phyloP scores from a whole-genome alignment of 2,888 invertebrate genomes.

The Nephrotoma flavescens region DNA sequence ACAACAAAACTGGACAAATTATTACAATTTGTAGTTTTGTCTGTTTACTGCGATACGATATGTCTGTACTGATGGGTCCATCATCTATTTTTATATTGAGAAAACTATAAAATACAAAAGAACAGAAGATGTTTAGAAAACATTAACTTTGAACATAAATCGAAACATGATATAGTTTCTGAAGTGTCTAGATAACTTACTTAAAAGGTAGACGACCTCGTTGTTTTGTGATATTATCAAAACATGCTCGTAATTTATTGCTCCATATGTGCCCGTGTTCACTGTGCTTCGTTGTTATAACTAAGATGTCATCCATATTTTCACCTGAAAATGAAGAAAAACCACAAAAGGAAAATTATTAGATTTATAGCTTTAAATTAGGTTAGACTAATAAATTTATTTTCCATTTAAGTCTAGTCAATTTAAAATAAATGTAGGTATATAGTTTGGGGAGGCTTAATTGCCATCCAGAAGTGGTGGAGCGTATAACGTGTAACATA shows the following conservation, averaged over 20 bases:
- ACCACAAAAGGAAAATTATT: neutral
- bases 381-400: slow-evolving; percentile 2
- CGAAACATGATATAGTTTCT: neutral
- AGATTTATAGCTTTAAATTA: neutral
- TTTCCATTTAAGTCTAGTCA: neutral
- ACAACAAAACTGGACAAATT: slow-evolving; percentile 59
- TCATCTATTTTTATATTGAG: slow-evolving; percentile 62
- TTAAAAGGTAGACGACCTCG: slow-evolving; percentile 66
- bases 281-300: slow-evolving; percentile 63
- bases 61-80: slow-evolving; percentile 34
- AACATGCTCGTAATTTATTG: slow-evolving; percentile 66
- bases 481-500: neutral
- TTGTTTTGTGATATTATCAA: slow-evolving; percentile 71
- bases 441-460: neutral
- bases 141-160: neutral
- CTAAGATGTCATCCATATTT: slow-evolving; percentile 69
- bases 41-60: slow-evolving; percentile 35
- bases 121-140: slow-evolving; percentile 4
- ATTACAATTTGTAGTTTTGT: slow-evolving; percentile 69
- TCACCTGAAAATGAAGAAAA: slow-evolving; percentile 14
- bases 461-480: neutral
- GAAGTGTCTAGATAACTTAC: slow-evolving; percentile 33
- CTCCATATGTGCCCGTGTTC: slow-evolving; percentile 68
- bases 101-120: slow-evolving; percentile 39
- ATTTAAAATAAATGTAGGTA: too few species aligned